Conservation (phyloP, 2,113 vertebrate genomes). For the Thomomys bottae region DNA sequence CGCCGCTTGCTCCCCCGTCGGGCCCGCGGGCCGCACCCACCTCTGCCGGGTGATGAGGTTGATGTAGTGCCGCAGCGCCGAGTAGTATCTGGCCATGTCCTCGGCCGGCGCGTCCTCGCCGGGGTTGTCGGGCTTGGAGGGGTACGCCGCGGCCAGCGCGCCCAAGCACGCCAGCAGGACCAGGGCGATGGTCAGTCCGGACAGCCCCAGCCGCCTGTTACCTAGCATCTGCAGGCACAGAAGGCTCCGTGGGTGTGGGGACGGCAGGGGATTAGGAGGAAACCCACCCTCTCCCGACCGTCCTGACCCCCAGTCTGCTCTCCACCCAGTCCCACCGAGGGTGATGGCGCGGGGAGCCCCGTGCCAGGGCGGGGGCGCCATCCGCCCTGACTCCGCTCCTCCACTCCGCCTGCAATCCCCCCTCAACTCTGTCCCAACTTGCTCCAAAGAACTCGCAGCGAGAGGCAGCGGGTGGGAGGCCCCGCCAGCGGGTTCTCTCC, state of each 20-base stretch:
- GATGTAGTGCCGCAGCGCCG: conserved; percentile 98
- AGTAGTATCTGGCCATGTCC: conserved; percentile 98
- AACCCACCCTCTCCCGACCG: accelerated
- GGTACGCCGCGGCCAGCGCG: conserved; percentile 93
- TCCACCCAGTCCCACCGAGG: neutral
- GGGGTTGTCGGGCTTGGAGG: conserved; percentile 96
- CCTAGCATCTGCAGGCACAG: conserved; percentile 90
- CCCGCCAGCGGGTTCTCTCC: neutral
- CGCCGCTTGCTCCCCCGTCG: accelerated
- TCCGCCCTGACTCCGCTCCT: neutral
- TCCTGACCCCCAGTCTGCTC: neutral
- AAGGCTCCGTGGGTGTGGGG: neutral
- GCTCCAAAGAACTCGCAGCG: accelerated
- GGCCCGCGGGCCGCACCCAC: conserved; percentile 80
- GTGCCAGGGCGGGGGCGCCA: accelerated
- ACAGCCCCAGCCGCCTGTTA: conserved; percentile 90
- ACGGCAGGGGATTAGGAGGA: neutral
- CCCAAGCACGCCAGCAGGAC: conserved; percentile 93
- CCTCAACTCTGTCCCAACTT: neutral
- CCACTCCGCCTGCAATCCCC: neutral
- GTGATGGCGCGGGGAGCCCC: neutral
- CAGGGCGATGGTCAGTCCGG: conserved; percentile 90
- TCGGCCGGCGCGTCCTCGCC: conserved; percentile 96
- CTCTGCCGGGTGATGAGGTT: conserved; percentile 99
- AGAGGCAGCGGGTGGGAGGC: neutral